Evolutionary conservation across 2,888 invertebrate species (phyloP).

Genomic region (Thera obeliscata): DNA sequence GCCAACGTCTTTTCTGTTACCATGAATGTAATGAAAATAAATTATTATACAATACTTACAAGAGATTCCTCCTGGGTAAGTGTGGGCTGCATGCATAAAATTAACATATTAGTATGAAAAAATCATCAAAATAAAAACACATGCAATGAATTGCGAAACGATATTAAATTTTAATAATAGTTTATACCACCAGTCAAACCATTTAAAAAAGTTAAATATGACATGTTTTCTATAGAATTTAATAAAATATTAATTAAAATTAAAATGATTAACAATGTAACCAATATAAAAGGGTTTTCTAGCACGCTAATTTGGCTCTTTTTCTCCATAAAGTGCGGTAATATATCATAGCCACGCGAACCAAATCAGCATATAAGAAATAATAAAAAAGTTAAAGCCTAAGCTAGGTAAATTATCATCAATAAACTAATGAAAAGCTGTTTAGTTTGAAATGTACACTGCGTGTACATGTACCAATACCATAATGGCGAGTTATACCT

Average conservation of each 20-base stretch:
- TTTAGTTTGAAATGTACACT: background rate
- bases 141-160: conserved; percentile 5
- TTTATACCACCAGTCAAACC: background rate
- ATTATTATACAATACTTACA: conserved; percentile 69
- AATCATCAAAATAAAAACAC: conserved; percentile 42
- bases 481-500: too few species aligned
- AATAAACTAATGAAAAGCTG: background rate
- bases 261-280: too few species aligned
- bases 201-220: background rate
- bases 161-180: background rate
- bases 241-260: background rate
- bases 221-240: background rate
- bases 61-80: conserved; percentile 79
- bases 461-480: too few species aligned
- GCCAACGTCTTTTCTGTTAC: too few species aligned
- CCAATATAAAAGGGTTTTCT: background rate
- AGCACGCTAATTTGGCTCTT: background rate
- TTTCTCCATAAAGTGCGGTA: background rate
- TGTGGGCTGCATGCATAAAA: conserved; percentile 83
- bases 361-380: background rate
- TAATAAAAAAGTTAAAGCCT: background rate
- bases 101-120: conserved; percentile 56
- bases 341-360: too few species aligned
- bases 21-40: background rate
- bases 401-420: background rate